These are phyloP conservation scores for Panthera leo DNA, from an alignment of 2,113 vertebrate genomes.

Conservation along the genomic window DNA sequence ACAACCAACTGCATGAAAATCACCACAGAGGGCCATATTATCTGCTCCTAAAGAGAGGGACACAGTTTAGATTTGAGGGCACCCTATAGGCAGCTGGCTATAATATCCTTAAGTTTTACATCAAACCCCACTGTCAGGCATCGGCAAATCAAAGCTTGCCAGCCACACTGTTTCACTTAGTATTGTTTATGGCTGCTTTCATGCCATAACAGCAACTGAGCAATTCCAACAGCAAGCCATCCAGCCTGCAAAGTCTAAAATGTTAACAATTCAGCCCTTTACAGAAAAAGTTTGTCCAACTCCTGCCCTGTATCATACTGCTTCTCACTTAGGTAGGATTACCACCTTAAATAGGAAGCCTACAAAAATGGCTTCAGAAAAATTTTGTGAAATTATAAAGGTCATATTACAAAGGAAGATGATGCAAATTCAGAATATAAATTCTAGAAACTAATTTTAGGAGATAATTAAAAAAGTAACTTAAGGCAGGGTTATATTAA, in stretches of 20 bases:
- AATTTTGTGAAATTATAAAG: background rate
- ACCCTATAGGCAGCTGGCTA: background rate
- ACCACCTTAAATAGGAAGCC: background rate
- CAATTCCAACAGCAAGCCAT: background rate
- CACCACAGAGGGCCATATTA: background rate
- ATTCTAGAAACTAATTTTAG: constrained; percentile 2
- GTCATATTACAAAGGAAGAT: constrained; percentile 34
- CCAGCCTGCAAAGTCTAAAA: constrained; percentile 1
- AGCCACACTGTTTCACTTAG: background rate
- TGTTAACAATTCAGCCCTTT: background rate
- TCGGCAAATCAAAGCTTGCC: background rate
- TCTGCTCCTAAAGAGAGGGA: background rate
- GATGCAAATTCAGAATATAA: constrained; percentile 33
- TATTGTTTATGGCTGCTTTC: constrained; percentile 9
- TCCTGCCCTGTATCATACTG: background rate
- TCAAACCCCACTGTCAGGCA: background rate
- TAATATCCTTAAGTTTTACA: background rate
- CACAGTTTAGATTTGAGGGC: background rate
- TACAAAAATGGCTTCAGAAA: constrained; percentile 23
- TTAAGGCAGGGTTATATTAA: background rate
- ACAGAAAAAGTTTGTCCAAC: constrained; percentile 12
- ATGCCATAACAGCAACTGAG: background rate
- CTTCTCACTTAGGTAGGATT: background rate
- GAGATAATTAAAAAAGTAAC: constrained; percentile 35
- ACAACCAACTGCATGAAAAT: background rate